Conservation (phyloP, 2,797 vertebrate species). For the Heliangelus exortis region DNA sequence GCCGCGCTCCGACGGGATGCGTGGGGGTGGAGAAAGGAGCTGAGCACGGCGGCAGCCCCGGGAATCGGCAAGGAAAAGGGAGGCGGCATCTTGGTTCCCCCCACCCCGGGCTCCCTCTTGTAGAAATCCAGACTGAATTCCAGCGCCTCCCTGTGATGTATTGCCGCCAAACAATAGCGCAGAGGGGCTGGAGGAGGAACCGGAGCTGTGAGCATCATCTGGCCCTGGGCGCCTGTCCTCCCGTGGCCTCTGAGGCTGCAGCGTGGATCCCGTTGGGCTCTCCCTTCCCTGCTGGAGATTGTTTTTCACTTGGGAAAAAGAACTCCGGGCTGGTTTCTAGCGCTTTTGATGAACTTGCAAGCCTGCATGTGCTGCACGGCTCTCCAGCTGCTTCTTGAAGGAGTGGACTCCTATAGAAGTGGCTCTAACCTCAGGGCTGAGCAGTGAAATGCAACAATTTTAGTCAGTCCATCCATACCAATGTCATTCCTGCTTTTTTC, state of each 20-base stretch:
- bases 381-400: not conserved
- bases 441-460: not conserved
- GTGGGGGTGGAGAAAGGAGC: not conserved
- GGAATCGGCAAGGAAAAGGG: not conserved
- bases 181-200: not conserved
- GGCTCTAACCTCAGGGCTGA: not conserved
- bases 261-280: fast-evolving
- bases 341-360: not conserved
- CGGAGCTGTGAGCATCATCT: not conserved
- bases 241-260: not conserved
- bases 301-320: not conserved
- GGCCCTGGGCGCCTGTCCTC: not conserved
- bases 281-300: not conserved
- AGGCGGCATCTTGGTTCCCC: not conserved
- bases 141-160: not conserved
- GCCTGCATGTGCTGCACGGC: fast-evolving
- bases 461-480: not conserved
- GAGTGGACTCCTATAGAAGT: not conserved
- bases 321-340: not conserved
- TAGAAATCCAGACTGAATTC: not conserved
- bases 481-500: not conserved
- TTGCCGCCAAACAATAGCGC: not conserved
- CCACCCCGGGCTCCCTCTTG: not conserved
- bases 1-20: not conserved
- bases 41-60: not conserved